Conservation (phyloP, 2,888 invertebrate genomes). For the Cynaeus angustus region DNA sequence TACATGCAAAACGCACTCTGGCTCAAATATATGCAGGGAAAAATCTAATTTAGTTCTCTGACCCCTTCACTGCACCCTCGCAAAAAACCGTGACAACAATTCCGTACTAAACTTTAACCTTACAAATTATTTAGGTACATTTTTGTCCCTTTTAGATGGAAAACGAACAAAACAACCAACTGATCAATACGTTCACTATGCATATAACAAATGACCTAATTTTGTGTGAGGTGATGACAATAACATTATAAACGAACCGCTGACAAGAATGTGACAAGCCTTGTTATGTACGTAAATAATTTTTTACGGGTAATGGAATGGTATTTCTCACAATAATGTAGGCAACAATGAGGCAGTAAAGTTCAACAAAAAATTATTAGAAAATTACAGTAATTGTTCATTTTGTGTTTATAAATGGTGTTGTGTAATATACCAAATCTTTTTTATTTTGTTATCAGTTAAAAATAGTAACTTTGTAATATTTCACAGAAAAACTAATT, state of each 20-base stretch:
- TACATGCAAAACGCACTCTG: slow-evolving; percentile 36
- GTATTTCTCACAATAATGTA: too few relatives aligned
- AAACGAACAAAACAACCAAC: slow-evolving; percentile 16
- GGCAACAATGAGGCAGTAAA: too few relatives aligned
- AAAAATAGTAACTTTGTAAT: too few relatives aligned
- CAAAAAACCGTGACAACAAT: slow-evolving; percentile 19
- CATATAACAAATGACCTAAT: slow-evolving; percentile 25
- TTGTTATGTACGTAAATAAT: not conserved
- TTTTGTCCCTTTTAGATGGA: slow-evolving; percentile 11
- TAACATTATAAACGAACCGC: not conserved
- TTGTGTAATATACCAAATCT: too few relatives aligned
- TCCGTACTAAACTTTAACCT: slow-evolving; percentile 12
- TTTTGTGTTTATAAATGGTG: too few relatives aligned
- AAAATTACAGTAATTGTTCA: too few relatives aligned
- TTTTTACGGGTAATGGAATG: too few relatives aligned
- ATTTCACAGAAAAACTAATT: too few relatives aligned
- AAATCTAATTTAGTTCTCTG: slow-evolving; percentile 29
- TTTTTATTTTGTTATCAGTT: too few relatives aligned
- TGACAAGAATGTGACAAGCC: slow-evolving; percentile 1
- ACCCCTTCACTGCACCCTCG: slow-evolving; percentile 22
- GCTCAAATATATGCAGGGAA: slow-evolving; percentile 19
- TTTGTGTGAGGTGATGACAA: slow-evolving; percentile 14
- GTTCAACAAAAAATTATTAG: too few relatives aligned
- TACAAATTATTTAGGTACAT: slow-evolving; percentile 22
- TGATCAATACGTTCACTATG: slow-evolving; percentile 25